phyloP scores from a whole-genome alignment of 2,888 invertebrate species.

The Pyrocoelia pectoralis region DNA sequence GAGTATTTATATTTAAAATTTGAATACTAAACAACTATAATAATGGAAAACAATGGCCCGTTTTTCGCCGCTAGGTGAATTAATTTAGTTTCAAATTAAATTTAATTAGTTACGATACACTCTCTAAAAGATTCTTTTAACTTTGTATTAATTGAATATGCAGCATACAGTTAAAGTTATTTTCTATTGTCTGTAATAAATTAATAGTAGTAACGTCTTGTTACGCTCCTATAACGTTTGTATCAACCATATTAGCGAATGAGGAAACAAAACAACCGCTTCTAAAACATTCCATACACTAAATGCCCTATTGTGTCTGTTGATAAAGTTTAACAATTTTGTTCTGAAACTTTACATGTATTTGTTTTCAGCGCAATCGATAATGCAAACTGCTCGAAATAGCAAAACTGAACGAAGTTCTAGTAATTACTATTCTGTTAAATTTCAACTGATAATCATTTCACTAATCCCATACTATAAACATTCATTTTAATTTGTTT shows the following conservation, averaged over 20 bases:
- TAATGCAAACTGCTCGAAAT: neutral
- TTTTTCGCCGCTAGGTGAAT: neutral
- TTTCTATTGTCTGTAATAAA: neutral
- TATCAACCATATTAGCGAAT: neutral
- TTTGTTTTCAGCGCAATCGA: slow-evolving; percentile 4
- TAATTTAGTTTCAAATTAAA: neutral
- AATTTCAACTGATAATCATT: neutral
- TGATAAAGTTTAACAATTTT: slow-evolving; percentile 7
- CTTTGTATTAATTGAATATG: neutral
- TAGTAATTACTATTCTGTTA: slow-evolving; percentile 3
- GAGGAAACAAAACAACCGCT: slow-evolving; percentile 1
- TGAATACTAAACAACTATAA: neutral
- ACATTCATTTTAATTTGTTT: neutral
- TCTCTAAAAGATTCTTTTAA: neutral
- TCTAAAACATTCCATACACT: slow-evolving; percentile 2
- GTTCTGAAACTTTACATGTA: neutral
- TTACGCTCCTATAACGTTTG: neutral
- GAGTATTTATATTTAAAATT: neutral
- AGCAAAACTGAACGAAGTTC: neutral
- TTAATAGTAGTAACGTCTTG: neutral
- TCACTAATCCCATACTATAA: neutral
- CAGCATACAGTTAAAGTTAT: neutral
- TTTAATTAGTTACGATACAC: neutral
- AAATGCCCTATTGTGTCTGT: neutral
- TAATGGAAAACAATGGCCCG: neutral